Conservation (phyloP, 37 sponge, comb jelly and placozoan species). For the Cliona cf. orientalis region DNA sequence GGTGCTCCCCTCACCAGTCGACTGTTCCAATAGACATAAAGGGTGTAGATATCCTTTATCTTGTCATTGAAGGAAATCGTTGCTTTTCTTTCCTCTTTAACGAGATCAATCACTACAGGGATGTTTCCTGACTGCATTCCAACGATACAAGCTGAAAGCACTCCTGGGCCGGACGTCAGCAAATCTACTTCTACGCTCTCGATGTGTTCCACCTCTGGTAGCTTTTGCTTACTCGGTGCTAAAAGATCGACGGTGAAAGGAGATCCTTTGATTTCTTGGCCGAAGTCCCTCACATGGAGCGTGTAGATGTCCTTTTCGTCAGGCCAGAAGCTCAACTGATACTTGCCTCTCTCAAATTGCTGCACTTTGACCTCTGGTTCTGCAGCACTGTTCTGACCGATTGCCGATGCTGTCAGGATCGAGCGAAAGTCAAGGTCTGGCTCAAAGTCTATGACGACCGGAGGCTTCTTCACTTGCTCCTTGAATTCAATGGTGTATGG, state of each 20-base stretch:
- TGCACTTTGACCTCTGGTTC: conserved; percentile 22
- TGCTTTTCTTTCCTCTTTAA: not conserved
- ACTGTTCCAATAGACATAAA: conserved; percentile 55
- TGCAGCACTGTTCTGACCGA: conserved; percentile 9
- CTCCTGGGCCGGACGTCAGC: not conserved
- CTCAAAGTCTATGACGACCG: conserved; percentile 50
- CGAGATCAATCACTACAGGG: not conserved
- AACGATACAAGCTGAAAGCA: conserved; percentile 36
- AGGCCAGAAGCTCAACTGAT: conserved; percentile 63
- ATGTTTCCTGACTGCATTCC: conserved; percentile 23
- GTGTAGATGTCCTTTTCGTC: conserved; percentile 38
- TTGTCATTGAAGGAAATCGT: conserved; percentile 29
- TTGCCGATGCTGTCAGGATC: conserved; percentile 34
- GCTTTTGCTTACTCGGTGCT: not conserved
- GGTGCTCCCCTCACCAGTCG: conserved; percentile 52
- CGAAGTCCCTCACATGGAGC: conserved; percentile 49
- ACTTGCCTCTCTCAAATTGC: conserved; percentile 61
- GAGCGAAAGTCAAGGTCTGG: conserved; percentile 26
- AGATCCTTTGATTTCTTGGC: conserved; percentile 48
- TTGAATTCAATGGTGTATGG: conserved; percentile 52
- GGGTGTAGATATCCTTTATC: conserved; percentile 16
- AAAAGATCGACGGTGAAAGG: conserved; percentile 65
- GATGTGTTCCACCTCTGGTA: not conserved
- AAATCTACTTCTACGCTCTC: not conserved
- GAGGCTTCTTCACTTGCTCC: conserved; percentile 43